Base-by-base conservation (phyloP, 23 tunicate genomes). In the Trididemnum clinides region DNA sequence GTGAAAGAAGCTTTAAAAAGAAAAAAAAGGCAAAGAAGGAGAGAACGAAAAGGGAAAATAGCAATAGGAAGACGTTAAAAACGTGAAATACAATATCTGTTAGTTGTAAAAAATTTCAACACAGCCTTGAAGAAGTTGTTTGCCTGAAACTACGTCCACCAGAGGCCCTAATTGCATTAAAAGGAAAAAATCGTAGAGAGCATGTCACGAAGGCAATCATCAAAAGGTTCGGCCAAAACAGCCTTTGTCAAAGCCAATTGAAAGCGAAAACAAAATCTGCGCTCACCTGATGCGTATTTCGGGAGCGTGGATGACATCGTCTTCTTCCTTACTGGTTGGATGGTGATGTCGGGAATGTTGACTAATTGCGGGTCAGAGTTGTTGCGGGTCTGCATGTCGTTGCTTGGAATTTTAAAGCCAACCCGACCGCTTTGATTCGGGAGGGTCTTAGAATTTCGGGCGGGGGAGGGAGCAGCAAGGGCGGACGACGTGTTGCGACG, bases 291-390 rank as follows among this genome's bases (percentile, higher is more conserved):
- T 79, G 88, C 98, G 39, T 72, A 94, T 63, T 89, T 94, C 0
- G 98, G 98, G 3, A 93, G 80, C 0, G 98, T 84, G 15, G 98
- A 82, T 12, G 74, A 50, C 0, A 87, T 88, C 18, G 54, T 72
- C 71, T 94, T 94, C 78, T 89, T 94, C 32, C 77, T 63, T 54
- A 83, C 74, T 19, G 83, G 80, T 49, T 89, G 94, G 2, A 86
- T 51, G 28, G 77, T 33, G 28, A 93, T 73, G 37, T 51, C 90
- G 4, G 92, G 80, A 21, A 85, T 74, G 19, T 57, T 35, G 0
- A 84, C 78, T 3, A 94, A 85, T 22, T 94, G 94, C 23, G 98
- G 93, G 33, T 94, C 94, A 1, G 94, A 89, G 85, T 89, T 94
- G 85, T 94, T 89, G 49, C 97, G 85, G 58, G 74, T 64, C 22